Evolutionary conservation across 2,888 invertebrate species (phyloP).

Genomic region (Aphodius sticticus): DNA sequence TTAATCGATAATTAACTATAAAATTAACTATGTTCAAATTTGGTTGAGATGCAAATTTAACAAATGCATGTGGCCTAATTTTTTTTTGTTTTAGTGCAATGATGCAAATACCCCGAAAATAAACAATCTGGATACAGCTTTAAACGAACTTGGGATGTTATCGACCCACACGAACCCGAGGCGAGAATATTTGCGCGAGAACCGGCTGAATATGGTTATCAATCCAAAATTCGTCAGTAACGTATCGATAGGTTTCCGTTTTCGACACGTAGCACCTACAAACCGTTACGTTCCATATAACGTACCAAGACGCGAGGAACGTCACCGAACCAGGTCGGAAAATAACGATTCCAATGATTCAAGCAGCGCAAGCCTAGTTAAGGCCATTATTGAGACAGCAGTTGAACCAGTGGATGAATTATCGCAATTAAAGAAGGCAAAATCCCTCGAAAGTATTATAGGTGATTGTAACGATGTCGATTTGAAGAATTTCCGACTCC

Average conservation of each 20-base stretch:
- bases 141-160: slow-evolving; percentile 69
- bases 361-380: slow-evolving; percentile 46
- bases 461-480: slow-evolving; percentile 35
- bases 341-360: slow-evolving; percentile 63
- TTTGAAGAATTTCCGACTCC: slow-evolving; percentile 32
- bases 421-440: slow-evolving; percentile 65
- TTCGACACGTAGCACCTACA: slow-evolving; percentile 64
- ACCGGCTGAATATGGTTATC: slow-evolving; percentile 61
- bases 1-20: no score
- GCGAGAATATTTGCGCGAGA: slow-evolving; percentile 66
- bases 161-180: slow-evolving; percentile 67
- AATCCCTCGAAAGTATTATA: slow-evolving; percentile 67
- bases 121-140: slow-evolving; percentile 65
- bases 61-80: background rate
- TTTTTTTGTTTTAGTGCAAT: slow-evolving; percentile 7
- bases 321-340: slow-evolving; percentile 70
- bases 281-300: slow-evolving; percentile 67
- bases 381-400: slow-evolving; percentile 51
- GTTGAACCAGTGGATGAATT: slow-evolving; percentile 50
- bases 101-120: background rate
- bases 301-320: slow-evolving; percentile 62
- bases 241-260: slow-evolving; percentile 69
- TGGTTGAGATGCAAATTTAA: no score
- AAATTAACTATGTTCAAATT: no score
- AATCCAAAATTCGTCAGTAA: slow-evolving; percentile 70